Conservation (phyloP, 2,113 vertebrate genomes). For the Syngnathoides biaculeatus region DNA sequence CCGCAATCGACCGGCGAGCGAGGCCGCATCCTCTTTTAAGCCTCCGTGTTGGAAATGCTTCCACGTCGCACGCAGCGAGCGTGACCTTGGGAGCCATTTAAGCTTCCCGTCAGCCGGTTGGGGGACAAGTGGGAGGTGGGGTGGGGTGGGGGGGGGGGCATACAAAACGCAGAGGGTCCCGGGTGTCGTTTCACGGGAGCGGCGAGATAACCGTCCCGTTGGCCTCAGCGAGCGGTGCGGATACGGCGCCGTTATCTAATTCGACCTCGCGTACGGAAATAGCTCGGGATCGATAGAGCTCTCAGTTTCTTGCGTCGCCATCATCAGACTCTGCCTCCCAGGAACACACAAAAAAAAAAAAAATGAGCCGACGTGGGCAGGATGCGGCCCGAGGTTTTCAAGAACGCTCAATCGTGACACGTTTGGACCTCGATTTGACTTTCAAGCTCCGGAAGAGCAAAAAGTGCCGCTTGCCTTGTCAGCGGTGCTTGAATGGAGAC, state of each 20-base stretch:
- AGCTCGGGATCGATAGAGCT: conserved; percentile 68
- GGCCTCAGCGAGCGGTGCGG: conserved; percentile 64
- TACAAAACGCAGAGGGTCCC: not conserved
- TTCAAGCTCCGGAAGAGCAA: not conserved
- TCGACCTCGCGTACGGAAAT: conserved; percentile 68
- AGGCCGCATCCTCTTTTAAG: no score
- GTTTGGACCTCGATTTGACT: conserved; percentile 15
- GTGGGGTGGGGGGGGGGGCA: not conserved
- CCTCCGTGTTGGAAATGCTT: no score
- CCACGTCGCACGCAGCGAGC: no score
- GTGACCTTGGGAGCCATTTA: not conserved
- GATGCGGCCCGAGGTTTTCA: conserved; percentile 23
- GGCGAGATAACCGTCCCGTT: conserved; percentile 42
- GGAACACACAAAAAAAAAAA: conserved; percentile 4
- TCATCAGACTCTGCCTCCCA: conserved; percentile 51
- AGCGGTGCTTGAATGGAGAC: not conserved
- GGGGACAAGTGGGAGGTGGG: no score
- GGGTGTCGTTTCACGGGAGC: conserved; percentile 42
- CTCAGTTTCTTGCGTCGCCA: conserved; percentile 70
- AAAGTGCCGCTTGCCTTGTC: not conserved
- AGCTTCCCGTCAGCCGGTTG: not conserved
- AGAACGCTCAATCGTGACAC: conserved; percentile 16
- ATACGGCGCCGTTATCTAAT: conserved; percentile 66
- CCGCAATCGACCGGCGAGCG: not conserved
- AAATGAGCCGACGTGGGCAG: not conserved